Evolutionary conservation across 2,113 vertebrate genomes (phyloP).

Genomic region (Crotalus helleri): DNA sequence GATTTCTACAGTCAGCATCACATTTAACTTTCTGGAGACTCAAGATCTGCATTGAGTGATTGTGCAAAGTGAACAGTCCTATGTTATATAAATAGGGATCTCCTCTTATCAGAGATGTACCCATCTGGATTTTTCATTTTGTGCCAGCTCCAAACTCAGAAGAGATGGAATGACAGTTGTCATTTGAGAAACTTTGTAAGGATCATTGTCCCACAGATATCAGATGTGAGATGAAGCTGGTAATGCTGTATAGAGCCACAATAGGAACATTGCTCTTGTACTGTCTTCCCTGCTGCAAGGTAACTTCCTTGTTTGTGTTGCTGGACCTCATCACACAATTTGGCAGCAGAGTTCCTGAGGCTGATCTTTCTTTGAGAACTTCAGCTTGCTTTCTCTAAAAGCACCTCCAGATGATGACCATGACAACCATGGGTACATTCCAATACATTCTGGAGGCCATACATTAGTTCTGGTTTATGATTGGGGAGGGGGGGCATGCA

Average conservation of each 20-base stretch:
- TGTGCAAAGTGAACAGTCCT: not conserved
- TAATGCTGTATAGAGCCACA: not conserved
- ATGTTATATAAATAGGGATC: not conserved
- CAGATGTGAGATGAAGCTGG: not conserved
- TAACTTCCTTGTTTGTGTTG: not conserved
- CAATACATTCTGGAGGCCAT: not conserved
- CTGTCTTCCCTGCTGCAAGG: not conserved
- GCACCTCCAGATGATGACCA: not conserved
- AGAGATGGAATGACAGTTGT: not conserved
- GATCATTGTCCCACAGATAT: not conserved
- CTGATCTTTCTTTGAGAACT: not conserved
- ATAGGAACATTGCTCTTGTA: not conserved
- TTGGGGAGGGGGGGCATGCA: not conserved
- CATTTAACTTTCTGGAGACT: not conserved
- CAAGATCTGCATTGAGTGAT: not conserved
- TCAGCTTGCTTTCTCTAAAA: not conserved
- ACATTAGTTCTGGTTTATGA: not conserved
- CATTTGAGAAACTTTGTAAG: not conserved
- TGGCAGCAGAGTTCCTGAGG: not conserved
- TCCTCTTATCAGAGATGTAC: not conserved
- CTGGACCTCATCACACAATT: not conserved
- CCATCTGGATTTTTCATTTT: not conserved
- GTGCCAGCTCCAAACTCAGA: not conserved
- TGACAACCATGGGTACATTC: not conserved
- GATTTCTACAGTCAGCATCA: not conserved